These are phyloP conservation scores for Bufotes viridis DNA, from an alignment of 2,797 vertebrate genomes.

Conservation along the genomic window DNA sequence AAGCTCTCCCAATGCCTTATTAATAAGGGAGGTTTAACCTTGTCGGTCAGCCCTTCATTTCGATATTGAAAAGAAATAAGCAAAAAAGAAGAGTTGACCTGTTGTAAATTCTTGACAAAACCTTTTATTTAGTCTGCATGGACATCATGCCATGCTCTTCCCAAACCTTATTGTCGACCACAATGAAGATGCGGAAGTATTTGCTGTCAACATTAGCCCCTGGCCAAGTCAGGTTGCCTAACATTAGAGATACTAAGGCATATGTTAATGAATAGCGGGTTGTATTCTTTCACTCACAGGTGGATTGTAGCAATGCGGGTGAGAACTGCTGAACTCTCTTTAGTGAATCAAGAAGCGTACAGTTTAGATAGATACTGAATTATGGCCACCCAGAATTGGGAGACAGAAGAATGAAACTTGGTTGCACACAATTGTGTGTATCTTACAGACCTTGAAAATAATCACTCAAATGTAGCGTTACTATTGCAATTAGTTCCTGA, in stretches of 20 bases:
- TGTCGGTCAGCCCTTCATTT: slow-evolving; percentile 81
- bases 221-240: slow-evolving; percentile 35
- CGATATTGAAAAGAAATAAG: slow-evolving; percentile 86
- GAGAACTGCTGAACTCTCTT: slow-evolving; percentile 7
- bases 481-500: slow-evolving; percentile 1
- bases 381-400: slow-evolving; percentile 47
- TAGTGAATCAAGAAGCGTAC: slow-evolving; percentile 53
- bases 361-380: slow-evolving; percentile 29
- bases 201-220: slow-evolving; percentile 59
- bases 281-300: slow-evolving; percentile 47
- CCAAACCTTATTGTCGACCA: slow-evolving; percentile 66
- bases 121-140: slow-evolving; percentile 82
- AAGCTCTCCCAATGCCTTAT: slow-evolving; percentile 84
- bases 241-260: slow-evolving; percentile 17
- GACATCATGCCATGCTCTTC: slow-evolving; percentile 70
- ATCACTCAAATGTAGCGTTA: slow-evolving; percentile 22
- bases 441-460: slow-evolving; percentile 11
- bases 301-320: slow-evolving; percentile 9
- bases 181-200: slow-evolving; percentile 61
- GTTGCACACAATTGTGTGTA: slow-evolving; percentile 10
- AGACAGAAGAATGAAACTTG: slow-evolving; percentile 1
- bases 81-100: slow-evolving; percentile 86
- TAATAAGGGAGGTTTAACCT: slow-evolving; percentile 90
- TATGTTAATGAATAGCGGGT: slow-evolving; percentile 50
- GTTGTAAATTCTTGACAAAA: slow-evolving; percentile 83